Evolutionary conservation across 2,888 invertebrate genomes (phyloP), one percentile per base, ranked within the genome.

Genomic region (Cryptus armator): DNA sequence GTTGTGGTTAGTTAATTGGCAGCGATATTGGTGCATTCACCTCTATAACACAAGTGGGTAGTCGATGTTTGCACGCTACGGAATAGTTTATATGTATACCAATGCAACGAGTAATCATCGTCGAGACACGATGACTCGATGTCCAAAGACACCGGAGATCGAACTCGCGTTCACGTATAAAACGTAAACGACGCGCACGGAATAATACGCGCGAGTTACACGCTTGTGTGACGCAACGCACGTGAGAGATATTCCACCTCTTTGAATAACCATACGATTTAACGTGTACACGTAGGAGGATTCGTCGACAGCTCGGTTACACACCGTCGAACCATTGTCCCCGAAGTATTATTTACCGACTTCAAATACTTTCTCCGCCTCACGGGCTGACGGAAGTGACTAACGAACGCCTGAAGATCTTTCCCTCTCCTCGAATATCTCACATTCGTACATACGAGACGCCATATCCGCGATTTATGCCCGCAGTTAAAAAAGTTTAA

Each of bases 351-450:
- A 62, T 62, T 74, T 32, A 46, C 62, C 62, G 29, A 24, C 29
- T 44, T 10, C 78, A 74, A 81, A 84, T 84, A 84, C 84, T 84
- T 84, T 84, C 84, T 81, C 82, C 80, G 66, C 67, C 44, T 75
- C 70, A 46, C 64, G 56, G 77, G 3, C 74, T 81, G 78, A 74
- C 77, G 84, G 81, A 84, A 84, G 84, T 81, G 46, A 56, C 44
- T 37, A 77, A 75, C 53, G 48, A 70, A 68, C 48, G 56, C 53
- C 74, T 53, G 46, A 0, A 44, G 19, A 43, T 59, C 44, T 59
- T 43, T 43, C 19, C 32, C 37, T 37, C 24, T 44, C 46, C 46
- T n/a, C 46, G 46, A 16, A 56, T 56, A 56, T 24, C 56, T 24
- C 56, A 56, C 24, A 24, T 56, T 56, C 19, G 56, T 56, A 10